phyloP scores from a whole-genome alignment of 2,113 vertebrate genomes.

The Acrocephalus arundinaceus region DNA sequence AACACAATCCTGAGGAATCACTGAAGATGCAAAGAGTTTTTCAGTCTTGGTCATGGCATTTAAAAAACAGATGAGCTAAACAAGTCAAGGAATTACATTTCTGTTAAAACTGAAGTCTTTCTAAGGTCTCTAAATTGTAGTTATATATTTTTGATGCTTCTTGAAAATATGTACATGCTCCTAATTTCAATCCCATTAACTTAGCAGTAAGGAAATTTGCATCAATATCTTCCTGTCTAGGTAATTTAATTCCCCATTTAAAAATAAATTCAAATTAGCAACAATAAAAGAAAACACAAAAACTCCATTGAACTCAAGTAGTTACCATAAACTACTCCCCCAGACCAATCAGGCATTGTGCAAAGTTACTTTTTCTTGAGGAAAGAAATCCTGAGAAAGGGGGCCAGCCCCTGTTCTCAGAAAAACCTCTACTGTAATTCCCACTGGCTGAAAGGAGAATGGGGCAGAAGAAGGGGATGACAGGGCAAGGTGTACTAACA shows the following conservation, averaged over 20 bases:
- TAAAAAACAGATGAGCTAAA: neutral
- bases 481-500: neutral
- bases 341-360: neutral
- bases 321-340: neutral
- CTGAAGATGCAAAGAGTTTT: neutral
- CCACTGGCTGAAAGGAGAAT: neutral
- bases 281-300: slow-evolving; percentile 46
- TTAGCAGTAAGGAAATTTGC: slow-evolving; percentile 38
- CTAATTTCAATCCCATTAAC: slow-evolving; percentile 54
- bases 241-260: slow-evolving; percentile 50
- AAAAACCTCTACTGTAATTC: neutral
- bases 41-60: neutral
- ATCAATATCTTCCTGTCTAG: slow-evolving; percentile 49
- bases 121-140: slow-evolving; percentile 34
- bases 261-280: slow-evolving; percentile 55
- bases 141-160: slow-evolving; percentile 28
- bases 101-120: slow-evolving; percentile 16
- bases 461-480: neutral
- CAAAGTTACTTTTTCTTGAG: neutral
- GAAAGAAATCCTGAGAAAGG: neutral
- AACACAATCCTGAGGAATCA: neutral
- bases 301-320: neutral
- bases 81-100: neutral
- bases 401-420: neutral
- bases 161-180: slow-evolving; percentile 25